Evolutionary conservation across 2,888 invertebrate genomes (phyloP).

Genomic region (Cotesia congregata): DNA sequence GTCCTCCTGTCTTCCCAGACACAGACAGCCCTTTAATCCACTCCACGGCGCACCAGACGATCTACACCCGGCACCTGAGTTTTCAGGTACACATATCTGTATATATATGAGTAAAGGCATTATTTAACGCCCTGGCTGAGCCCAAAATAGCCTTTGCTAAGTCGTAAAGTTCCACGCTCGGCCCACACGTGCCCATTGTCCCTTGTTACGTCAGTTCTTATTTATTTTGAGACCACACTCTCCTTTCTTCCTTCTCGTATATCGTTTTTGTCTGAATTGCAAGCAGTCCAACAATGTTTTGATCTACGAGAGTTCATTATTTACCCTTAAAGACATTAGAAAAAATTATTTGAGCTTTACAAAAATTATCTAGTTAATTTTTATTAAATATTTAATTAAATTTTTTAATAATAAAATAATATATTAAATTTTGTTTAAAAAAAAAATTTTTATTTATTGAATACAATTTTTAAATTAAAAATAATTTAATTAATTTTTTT

Average conservation of each 20-base stretch:
- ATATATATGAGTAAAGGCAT: not conserved
- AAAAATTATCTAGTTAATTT: too few relatives aligned
- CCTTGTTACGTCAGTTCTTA: conserved; percentile 13
- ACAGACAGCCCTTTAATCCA: conserved; percentile 10
- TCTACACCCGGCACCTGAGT: not conserved
- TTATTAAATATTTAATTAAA: too few relatives aligned
- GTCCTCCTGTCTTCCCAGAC: conserved; percentile 25
- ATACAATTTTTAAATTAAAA: too few relatives aligned
- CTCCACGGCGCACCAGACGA: not conserved
- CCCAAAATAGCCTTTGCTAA: conserved; percentile 23
- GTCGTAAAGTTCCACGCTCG: conserved; percentile 39
- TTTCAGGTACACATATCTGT: conserved; percentile 4
- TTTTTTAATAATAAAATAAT: too few relatives aligned
- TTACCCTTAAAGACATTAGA: too few relatives aligned
- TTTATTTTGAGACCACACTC: not conserved
- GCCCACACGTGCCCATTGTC: conserved; percentile 41
- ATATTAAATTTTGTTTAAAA: too few relatives aligned
- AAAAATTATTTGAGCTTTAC: too few relatives aligned
- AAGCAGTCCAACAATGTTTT: conserved; percentile 1
- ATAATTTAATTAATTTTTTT: too few relatives aligned
- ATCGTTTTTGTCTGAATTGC: conserved; percentile 1
- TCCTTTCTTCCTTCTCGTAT: not conserved
- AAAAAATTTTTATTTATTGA: too few relatives aligned
- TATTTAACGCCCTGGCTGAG: conserved; percentile 10
- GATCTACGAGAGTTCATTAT: conserved; percentile 4